phyloP scores from a whole-genome alignment of 2,113 vertebrate genomes.

The Xiphophorus maculatus region DNA sequence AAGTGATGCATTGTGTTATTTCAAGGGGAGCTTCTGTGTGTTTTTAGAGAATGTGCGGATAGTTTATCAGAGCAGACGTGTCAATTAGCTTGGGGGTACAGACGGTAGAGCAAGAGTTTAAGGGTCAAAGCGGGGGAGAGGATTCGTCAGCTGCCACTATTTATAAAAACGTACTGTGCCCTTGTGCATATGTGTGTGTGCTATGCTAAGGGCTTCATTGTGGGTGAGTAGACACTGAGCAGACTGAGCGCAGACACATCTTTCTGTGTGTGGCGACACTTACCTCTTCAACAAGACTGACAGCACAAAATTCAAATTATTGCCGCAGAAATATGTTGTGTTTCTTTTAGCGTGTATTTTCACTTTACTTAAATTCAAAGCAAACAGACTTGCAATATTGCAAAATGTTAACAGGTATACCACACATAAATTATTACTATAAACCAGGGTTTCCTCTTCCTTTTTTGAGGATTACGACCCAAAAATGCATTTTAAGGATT shows the following conservation, averaged over 20 bases:
- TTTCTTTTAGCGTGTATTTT: background rate
- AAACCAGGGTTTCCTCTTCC: background rate
- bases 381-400: background rate
- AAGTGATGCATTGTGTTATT: background rate
- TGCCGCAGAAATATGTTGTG: background rate
- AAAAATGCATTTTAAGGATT: no score
- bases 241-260: constrained; percentile 45
- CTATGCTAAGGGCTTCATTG: constrained; percentile 21
- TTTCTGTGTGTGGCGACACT: constrained; percentile 48
- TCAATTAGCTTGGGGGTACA: constrained; percentile 65
- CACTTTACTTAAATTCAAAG: background rate
- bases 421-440: background rate
- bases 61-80: constrained; percentile 72
- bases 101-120: constrained; percentile 60
- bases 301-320: constrained; percentile 4
- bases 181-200: constrained; percentile 13
- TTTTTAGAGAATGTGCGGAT: constrained; percentile 24
- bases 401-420: background rate
- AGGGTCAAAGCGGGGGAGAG: constrained; percentile 54
- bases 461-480: no score
- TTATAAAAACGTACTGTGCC: constrained; percentile 72
- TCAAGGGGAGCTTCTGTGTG: constrained; percentile 4
- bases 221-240: constrained; percentile 46
- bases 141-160: constrained; percentile 75
- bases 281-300: constrained; percentile 13